Evolutionary conservation across 2,797 vertebrate species (phyloP), one percentile per base, ranked within the genome.

Genomic region (Hirundo rustica): DNA sequence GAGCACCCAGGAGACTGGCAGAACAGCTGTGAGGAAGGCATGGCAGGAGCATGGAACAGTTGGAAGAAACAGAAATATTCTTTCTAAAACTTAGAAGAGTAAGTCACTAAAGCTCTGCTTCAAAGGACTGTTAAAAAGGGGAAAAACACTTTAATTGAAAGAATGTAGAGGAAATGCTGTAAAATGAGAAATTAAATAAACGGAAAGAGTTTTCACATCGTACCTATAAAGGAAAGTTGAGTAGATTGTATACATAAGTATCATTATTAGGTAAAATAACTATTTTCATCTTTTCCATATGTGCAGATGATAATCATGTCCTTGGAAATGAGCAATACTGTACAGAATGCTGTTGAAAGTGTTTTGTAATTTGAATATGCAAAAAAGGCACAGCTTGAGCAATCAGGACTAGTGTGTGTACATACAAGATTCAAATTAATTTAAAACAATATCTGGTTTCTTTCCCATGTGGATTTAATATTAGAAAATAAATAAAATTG

Each of bases 1-100:
- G 74, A 91, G 38, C 80, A 89, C 75, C 72, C 10, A 2, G 58
- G 54, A 93, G 66, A 75, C 61, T 8, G 7, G 42, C 57, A 48
- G 44, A 95, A 73, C 92, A 95, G 78, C 85, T 96, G 85, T 51
- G 89, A 92, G 44, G 51, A 85, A 67, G 36, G 54, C 66, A 61
- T 47, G 71, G 48, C 45, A 78, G 79, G 76, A 85, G 26, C 51
- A 54, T 22, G 57, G 77, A 94, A 82, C 13, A 57, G 64, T 45
- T 89, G 82, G 44, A 54, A 88, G 68, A 73, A 82, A 80, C 13
- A 51, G 67, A 94, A 96, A 55, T 64, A 50, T 25, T 47, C 89
- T 73, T 90, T 71, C 70, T 79, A 75, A 93, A 88, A 67, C 50
- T 93, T 80, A 5, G 76, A 48, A 73, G 60, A 87, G 29, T 42